Evolutionary conservation across 1,140 invertebrate genomes (phyloP).

Genomic region (Anastatus disparis): DNA sequence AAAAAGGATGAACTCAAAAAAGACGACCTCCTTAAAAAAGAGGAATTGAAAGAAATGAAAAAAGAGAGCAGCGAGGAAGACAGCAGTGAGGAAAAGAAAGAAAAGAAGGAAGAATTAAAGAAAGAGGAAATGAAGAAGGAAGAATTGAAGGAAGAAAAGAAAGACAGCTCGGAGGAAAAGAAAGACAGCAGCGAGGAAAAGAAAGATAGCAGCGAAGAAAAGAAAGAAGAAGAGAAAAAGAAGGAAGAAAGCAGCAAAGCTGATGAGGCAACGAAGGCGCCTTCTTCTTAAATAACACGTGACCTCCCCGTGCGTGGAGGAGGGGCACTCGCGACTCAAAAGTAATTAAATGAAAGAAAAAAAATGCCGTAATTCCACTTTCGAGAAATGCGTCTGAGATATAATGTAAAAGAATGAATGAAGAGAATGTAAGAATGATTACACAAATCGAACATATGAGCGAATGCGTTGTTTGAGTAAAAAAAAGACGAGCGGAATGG

Average conservation of each 20-base stretch:
- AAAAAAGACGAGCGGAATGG: constrained; percentile 41
- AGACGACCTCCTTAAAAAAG: constrained; percentile 10
- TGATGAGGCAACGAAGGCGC: constrained; percentile 1
- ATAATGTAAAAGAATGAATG: constrained; percentile 37
- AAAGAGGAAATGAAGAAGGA: constrained; percentile 43
- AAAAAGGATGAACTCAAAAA: constrained; percentile 42
- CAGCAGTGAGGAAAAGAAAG: constrained; percentile 46
- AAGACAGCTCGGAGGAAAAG: constrained; percentile 26
- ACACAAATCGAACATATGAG: constrained; percentile 41
- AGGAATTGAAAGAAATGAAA: constrained; percentile 42
- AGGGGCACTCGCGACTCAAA: constrained; percentile 13
- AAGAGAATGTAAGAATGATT: constrained; percentile 39
- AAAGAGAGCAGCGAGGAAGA: constrained; percentile 36
- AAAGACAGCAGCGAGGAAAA: too few relatives aligned
- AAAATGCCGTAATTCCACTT: constrained; percentile 23
- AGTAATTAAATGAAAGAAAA: neutral
- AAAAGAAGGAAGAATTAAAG: constrained; percentile 45
- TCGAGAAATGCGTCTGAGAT: constrained; percentile 42
- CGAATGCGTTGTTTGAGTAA: too few relatives aligned
- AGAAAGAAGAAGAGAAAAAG: constrained; percentile 1
- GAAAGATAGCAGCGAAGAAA: constrained; percentile 24
- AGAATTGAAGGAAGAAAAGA: constrained; percentile 19
- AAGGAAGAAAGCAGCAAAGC: constrained; percentile 24
- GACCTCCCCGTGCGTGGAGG: neutral
- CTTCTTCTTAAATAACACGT: constrained; percentile 24